A percentile compares a stretch with the other conserved stretches of the same genome.
Evolutionary conservation across 1,140 invertebrate species (phyloP).

Genomic region (Brachionus asplanchnoidis): DNA sequence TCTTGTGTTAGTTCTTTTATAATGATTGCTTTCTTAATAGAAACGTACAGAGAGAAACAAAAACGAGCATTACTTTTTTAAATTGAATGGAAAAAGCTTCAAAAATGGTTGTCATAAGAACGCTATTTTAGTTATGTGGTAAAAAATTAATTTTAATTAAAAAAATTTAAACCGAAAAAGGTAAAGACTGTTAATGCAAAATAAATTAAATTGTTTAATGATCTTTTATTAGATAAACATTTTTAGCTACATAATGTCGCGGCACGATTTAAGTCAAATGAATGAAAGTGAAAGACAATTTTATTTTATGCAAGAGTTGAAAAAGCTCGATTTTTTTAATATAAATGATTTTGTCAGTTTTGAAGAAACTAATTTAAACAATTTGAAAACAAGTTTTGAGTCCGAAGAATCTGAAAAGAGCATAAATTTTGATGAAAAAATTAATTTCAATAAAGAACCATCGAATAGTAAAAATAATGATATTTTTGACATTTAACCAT

Average conservation of each 20-base stretch:
- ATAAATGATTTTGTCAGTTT: neutral
- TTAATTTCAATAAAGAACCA: neutral
- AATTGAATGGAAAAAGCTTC: neutral
- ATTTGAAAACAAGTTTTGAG: neutral
- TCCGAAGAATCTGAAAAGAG: neutral
- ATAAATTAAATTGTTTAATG: neutral
- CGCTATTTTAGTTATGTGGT: constrained; percentile 6
- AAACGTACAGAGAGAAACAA: constrained; percentile 1
- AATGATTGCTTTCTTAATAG: neutral
- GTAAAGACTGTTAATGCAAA: neutral
- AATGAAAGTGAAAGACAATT: constrained; percentile 38
- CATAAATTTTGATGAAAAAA: neutral
- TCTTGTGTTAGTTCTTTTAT: neutral
- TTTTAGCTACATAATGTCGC: neutral
- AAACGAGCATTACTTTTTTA: neutral
- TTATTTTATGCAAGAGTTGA: constrained; percentile 12
- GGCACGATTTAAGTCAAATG: neutral
- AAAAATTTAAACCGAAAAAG: neutral
- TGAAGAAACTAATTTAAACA: constrained; percentile 21
- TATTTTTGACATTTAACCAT: neutral
- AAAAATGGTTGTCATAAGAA: constrained; percentile 31
- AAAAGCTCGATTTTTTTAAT: constrained; percentile 30
- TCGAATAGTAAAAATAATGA: neutral
- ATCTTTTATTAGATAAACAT: neutral
- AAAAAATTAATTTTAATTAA: constrained; percentile 7